phyloP scores from a whole-genome alignment of 2,888 invertebrate species.

The Ypsolopha sequella region DNA sequence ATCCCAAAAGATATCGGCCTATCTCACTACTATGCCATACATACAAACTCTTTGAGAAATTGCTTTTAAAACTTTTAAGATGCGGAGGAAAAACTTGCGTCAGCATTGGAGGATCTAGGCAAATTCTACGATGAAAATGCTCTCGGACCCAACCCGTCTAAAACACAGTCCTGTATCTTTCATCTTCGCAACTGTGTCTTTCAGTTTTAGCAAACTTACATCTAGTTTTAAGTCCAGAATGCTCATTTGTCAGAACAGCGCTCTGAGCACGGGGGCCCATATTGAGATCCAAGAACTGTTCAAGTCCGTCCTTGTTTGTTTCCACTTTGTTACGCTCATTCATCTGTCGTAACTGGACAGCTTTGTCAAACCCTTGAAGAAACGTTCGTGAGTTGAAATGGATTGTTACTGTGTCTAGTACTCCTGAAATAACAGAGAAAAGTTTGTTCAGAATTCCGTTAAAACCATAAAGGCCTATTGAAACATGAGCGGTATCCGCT shows the following conservation, averaged over 20 bases:
- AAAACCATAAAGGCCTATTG: neutral
- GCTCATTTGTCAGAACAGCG: slow-evolving; percentile 34
- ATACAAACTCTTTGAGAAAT: too few species aligned
- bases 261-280: slow-evolving; percentile 50
- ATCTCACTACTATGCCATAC: too few species aligned
- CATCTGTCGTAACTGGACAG: slow-evolving; percentile 57
- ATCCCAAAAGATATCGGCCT: too few species aligned
- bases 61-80: too few species aligned
- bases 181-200: too few species aligned
- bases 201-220: slow-evolving; percentile 24
- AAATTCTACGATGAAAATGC: too few species aligned
- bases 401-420: slow-evolving; percentile 71
- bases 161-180: too few species aligned
- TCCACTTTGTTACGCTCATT: slow-evolving; percentile 42
- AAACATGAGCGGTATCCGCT: too few species aligned
- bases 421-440: slow-evolving; percentile 42
- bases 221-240: slow-evolving; percentile 33
- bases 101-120: too few species aligned
- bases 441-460: neutral
- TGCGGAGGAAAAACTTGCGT: too few species aligned
- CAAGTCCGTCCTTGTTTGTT: slow-evolving; percentile 30
- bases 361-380: slow-evolving; percentile 72
- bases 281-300: slow-evolving; percentile 53
- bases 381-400: slow-evolving; percentile 72
- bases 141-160: too few species aligned